Base-by-base conservation (phyloP, 2,797 vertebrate species). In the Picus viridis region DNA sequence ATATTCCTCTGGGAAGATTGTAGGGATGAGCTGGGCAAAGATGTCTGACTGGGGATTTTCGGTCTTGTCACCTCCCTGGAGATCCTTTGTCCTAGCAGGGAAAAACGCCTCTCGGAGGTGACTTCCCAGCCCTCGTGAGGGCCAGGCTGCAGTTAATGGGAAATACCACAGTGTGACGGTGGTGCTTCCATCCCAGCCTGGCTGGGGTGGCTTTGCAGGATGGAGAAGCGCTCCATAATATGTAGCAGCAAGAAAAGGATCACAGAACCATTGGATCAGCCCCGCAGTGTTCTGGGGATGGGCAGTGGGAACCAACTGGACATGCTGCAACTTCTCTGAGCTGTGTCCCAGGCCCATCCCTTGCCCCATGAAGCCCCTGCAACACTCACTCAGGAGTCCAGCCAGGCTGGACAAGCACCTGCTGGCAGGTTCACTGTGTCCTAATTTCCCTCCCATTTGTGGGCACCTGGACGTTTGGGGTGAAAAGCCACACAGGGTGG, bases 91-190 rank as follows among this genome's bases (percentile, higher is more conserved):
- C 74, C 80, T 9, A 27, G 16, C 2, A 5, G 20, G 54, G 32
- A 32, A 30, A 27, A 36, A 47, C 1, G 6, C 30, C 47, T 13
- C 56, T 17, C 0, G 0, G 36, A 39, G 47, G 10, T 9, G 30
- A 8, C 4, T 86, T 81, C 45, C 47, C 62, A 27, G 36, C 27
- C 58, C 29, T 49, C 5, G 0, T 1, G 30, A 43, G 30, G 34
- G 27, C 24, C 32, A 8, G 16, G 58, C 5, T 16, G 39, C 77
- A 53, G 8, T 49, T 32, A 41, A 26, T 6, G 70, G 83, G 80
- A 73, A 15, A 6, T 45, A 11, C 0, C 3, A 0, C 0, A 4
- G 29, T 0, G 3, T 17, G 68, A 29, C 0, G 16, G 29, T 18
- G 64, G 41, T 43, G 19, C 1, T 79, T 63, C 67, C 74, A 45